phyloP scores from a whole-genome alignment of 1,140 invertebrate species.

The Habropoda laboriosa region DNA sequence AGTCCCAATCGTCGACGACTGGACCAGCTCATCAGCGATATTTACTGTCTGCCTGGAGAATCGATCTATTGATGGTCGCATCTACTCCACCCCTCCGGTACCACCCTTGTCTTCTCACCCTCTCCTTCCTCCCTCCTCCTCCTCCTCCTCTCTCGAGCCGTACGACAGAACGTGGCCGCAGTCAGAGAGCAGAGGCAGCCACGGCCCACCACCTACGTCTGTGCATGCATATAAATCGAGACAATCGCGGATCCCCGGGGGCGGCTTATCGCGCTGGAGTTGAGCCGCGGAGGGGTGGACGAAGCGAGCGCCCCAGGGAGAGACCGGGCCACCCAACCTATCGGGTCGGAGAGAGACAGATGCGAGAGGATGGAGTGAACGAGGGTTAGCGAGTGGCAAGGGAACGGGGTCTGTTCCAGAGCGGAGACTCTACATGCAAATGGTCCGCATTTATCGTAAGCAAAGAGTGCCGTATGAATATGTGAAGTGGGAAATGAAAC shows the following conservation, averaged over 20 bases:
- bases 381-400: neutral
- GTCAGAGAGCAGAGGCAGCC: conserved; percentile 21
- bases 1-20: conserved; percentile 55
- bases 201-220: conserved; percentile 60
- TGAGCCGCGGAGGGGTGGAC: conserved; percentile 52
- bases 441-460: conserved; percentile 78
- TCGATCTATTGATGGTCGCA: conserved; percentile 66
- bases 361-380: neutral
- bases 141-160: too few relatives aligned
- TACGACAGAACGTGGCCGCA: conserved; percentile 14
- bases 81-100: neutral
- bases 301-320: conserved; percentile 23
- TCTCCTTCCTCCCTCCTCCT: neutral
- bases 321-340: conserved; percentile 26
- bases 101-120: neutral
- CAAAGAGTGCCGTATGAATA: conserved; percentile 78
- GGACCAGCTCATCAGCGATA: conserved; percentile 75
- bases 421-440: conserved; percentile 76
- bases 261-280: conserved; percentile 73
- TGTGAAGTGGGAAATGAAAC: conserved; percentile 76
- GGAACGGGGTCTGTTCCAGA: conserved; percentile 63
- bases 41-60: conserved; percentile 74
- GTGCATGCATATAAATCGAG: conserved; percentile 75
- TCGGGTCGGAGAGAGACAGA: neutral
- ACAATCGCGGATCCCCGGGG: conserved; percentile 77